Evolutionary conservation across 2,888 invertebrate species (phyloP).

Genomic region (Trypoxylon attenuatum): DNA sequence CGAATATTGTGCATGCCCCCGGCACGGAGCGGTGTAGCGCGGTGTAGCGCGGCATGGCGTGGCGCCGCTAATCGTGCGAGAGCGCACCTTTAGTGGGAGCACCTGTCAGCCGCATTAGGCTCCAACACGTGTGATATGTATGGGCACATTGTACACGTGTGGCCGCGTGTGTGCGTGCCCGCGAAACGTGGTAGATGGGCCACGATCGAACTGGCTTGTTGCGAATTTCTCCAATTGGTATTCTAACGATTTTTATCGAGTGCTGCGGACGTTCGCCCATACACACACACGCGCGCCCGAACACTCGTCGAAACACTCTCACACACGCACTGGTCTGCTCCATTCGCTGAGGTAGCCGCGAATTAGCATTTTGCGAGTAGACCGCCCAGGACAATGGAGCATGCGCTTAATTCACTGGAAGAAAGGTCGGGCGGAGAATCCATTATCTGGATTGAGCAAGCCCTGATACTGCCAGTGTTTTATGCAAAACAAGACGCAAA

Average conservation of each 20-base stretch:
- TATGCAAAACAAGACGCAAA: slow-evolving; percentile 47
- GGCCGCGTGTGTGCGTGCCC: no score
- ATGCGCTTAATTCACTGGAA: slow-evolving; percentile 52
- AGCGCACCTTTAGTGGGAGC: slow-evolving; percentile 21
- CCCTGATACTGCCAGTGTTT: slow-evolving; percentile 42
- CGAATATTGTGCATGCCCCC: slow-evolving; percentile 33
- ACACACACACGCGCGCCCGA: no score
- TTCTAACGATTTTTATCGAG: slow-evolving; percentile 54
- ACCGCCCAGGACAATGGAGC: slow-evolving; percentile 45
- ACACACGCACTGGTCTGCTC: slow-evolving; percentile 43
- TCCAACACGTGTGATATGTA: slow-evolving; percentile 50
- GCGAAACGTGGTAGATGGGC: slow-evolving; percentile 27
- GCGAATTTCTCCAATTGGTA: slow-evolving; percentile 50
- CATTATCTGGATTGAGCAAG: slow-evolving; percentile 50
- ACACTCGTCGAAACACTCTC: background rate
- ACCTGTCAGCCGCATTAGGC: slow-evolving; percentile 31
- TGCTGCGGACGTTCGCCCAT: slow-evolving; percentile 16
- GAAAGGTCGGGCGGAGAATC: slow-evolving; percentile 41
- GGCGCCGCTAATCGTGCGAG: background rate
- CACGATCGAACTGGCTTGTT: slow-evolving; percentile 23
- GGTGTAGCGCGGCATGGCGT: slow-evolving; percentile 3
- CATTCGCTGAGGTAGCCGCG: slow-evolving; percentile 44
- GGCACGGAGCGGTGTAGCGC: background rate
- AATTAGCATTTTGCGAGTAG: slow-evolving; percentile 55
- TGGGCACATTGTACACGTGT: no score